Conservation (phyloP, 2,797 vertebrate species). For the Xiphorhynchus erythropygius region DNA sequence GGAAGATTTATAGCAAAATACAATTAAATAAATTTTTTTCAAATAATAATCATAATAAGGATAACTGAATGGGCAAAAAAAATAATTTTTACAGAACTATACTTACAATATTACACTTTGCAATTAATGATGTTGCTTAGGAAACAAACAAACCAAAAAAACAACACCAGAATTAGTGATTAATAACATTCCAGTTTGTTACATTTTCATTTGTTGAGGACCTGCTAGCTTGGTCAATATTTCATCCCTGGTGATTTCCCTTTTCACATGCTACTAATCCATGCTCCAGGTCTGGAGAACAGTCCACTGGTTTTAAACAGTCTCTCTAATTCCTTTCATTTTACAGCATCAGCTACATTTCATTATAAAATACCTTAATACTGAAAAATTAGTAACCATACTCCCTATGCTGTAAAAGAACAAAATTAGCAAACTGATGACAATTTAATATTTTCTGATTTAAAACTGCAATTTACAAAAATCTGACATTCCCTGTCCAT, state of each 20-base stretch:
- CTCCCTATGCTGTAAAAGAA: slow-evolving; percentile 28
- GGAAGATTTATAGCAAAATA: background rate
- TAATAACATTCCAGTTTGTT: slow-evolving; percentile 37
- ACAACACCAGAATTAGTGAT: background rate
- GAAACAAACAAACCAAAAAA: background rate
- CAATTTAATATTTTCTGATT: slow-evolving; percentile 42
- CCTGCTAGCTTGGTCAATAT: slow-evolving; percentile 28
- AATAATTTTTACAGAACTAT: background rate
- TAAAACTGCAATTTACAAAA: slow-evolving; percentile 39
- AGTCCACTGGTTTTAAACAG: background rate
- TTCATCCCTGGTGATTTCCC: slow-evolving; percentile 27
- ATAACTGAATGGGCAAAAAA: slow-evolving; percentile 4
- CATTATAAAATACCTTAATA: slow-evolving; percentile 23
- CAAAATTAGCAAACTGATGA: background rate
- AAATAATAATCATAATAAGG: background rate
- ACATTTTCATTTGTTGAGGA: slow-evolving; percentile 1
- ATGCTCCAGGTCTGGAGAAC: slow-evolving; percentile 12
- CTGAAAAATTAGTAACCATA: background rate
- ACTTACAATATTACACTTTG: background rate
- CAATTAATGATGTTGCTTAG: slow-evolving; percentile 7
- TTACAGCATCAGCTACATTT: background rate
- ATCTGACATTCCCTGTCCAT: background rate
- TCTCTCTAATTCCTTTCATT: slow-evolving; percentile 10
- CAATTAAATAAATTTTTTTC: background rate
- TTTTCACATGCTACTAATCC: slow-evolving; percentile 28